These are phyloP conservation scores for Crocuta crocuta DNA, from an alignment of 2,113 vertebrate species.

Conservation along the genomic window DNA sequence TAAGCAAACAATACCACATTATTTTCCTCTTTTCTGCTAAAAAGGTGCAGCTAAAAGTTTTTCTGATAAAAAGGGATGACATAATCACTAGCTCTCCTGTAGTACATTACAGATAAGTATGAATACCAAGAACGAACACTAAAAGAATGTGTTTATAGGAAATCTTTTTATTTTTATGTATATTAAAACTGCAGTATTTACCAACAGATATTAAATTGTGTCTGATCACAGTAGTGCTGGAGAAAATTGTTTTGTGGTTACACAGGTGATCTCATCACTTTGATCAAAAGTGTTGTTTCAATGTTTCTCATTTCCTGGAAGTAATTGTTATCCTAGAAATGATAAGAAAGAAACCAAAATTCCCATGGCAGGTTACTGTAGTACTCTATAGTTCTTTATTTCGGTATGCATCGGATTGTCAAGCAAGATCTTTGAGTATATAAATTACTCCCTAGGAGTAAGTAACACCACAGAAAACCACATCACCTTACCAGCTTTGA, in stretches of 20 bases:
- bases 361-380: slow-evolving; percentile 14
- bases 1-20: not conserved
- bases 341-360: slow-evolving; percentile 59
- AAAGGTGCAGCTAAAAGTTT: not conserved
- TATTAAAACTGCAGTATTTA: slow-evolving; percentile 15
- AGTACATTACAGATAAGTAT: not conserved
- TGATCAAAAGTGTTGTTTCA: slow-evolving; percentile 37
- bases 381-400: slow-evolving; percentile 49
- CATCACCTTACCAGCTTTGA: not conserved
- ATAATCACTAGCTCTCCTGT: not conserved
- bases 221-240: not conserved
- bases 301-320: slow-evolving; percentile 47
- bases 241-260: not conserved
- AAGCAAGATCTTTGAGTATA: slow-evolving; percentile 32
- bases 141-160: slow-evolving; percentile 8
- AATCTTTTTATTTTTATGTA: not conserved
- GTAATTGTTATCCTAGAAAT: slow-evolving; percentile 38
- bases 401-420: slow-evolving; percentile 57
- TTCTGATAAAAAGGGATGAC: slow-evolving; percentile 20
- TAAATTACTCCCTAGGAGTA: slow-evolving; percentile 63
- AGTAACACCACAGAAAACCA: slow-evolving; percentile 29
- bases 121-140: not conserved
- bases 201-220: not conserved
- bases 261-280: not conserved
- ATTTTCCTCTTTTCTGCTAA: not conserved